Base-by-base conservation (phyloP, 2,888 invertebrate genomes). In the Hofmannophila pseudospretella region DNA sequence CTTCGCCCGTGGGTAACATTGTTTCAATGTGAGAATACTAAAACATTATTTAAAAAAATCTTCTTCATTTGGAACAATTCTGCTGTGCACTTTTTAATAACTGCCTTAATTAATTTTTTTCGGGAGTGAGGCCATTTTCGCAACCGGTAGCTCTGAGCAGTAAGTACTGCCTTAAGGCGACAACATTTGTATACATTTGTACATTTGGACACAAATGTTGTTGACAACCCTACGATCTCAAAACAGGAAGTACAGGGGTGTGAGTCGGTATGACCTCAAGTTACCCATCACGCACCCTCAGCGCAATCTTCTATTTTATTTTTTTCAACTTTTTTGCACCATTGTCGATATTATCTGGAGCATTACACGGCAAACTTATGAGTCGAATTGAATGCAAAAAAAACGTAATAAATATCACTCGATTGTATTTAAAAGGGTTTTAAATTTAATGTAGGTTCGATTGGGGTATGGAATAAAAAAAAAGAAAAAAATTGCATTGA, bases 371-470 rank as follows among this genome's bases (percentile, higher is more conserved):
- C 54, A 48, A 54, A 53, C 51, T 43, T 45, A 69, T 77, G 62
- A 67, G 68, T 70, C 63, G 61, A 62, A 58, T 52, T 46, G 39
- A 62, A 28, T 9, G 33, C 25, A 66, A 75, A 81, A 80, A 80
- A 80, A 81, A 68, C 58, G 69, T 80, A 84, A 86, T 86, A 86
- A 85, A 86, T 85, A 86, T 84, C 73, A 75, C 80, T 75, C 76
- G 55, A 82, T 84, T 81, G 80, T 75, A 73, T 73, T 85, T 82
- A 82, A 75, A 81, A 70, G 85, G 85, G 77, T 78, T 84, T 78
- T 78, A 68, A 79, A 78, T 82, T 76, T 79, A 82, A 81, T 82
- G 76, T 76, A 57, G 64, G 60, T 66, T 60, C 73, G 65, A 79
- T 79, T 77, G 76, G 80, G 81, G 78, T 61, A 43, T 51, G 40